Percentiles rank a stretch among this genome's conserved stretches.
These are phyloP conservation scores for Nephrocerus scutellatus DNA, from an alignment of 2,888 invertebrate genomes.

Conservation along the genomic window DNA sequence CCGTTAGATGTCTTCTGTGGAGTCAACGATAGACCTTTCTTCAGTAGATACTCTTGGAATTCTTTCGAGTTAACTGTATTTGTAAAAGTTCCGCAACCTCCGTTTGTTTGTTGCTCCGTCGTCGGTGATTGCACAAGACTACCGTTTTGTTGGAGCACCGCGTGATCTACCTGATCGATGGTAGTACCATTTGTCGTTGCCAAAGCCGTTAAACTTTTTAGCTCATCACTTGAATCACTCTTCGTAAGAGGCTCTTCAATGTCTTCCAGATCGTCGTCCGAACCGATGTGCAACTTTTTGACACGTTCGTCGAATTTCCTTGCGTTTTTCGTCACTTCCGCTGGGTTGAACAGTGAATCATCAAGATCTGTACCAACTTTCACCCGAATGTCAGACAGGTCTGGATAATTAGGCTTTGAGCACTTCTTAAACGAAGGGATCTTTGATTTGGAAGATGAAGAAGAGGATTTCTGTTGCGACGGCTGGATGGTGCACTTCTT, in stretches of 20 bases:
- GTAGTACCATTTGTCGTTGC: no score
- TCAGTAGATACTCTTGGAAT: constrained; percentile 44
- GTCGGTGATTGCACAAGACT: no score
- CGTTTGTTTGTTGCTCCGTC: no score
- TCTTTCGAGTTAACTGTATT: constrained; percentile 46
- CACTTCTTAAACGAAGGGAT: constrained; percentile 41
- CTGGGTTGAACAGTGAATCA: constrained; percentile 41
- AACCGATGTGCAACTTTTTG: constrained; percentile 40
- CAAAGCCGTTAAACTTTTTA: no score
- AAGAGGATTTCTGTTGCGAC: no score
- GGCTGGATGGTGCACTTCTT: constrained; percentile 23
- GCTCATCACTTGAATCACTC: constrained; percentile 43
- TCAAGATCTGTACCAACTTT: constrained; percentile 42
- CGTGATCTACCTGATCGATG: no score
- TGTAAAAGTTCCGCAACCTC: constrained; percentile 33
- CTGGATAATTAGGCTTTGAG: constrained; percentile 45
- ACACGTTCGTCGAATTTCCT: constrained; percentile 47
- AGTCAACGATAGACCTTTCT: constrained; percentile 41
- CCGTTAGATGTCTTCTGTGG: constrained; percentile 32
- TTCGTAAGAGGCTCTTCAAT: constrained; percentile 42
- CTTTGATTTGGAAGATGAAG: constrained; percentile 25
- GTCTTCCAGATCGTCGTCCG: constrained; percentile 46
- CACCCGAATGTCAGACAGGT: constrained; percentile 44
- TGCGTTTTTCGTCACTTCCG: constrained; percentile 45
- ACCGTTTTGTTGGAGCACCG: no score